A percentile compares a stretch with the other conserved stretches of the same genome.
Conservation (phyloP, 2,797 vertebrate species). For the Sebastes alutus region DNA sequence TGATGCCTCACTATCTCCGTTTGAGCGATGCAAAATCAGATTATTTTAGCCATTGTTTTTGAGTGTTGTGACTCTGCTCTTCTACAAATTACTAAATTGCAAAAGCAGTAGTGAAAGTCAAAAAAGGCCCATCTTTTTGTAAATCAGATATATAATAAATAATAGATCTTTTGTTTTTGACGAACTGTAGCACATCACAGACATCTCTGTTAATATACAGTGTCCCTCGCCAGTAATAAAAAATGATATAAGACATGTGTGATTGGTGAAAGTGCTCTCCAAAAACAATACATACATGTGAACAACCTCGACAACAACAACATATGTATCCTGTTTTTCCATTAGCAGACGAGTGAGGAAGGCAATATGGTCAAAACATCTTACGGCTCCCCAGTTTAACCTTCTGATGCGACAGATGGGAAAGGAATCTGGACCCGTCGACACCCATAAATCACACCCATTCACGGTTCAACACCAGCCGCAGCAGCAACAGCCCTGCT, state of each 20-base stretch:
- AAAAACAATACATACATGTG: not conserved
- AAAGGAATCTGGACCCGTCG: slow-evolving; percentile 40
- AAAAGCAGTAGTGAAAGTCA: not conserved
- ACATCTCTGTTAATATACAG: not conserved
- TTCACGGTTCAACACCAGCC: not conserved
- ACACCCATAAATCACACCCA: slow-evolving; percentile 36
- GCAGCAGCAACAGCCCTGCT: not conserved
- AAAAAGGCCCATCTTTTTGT: no score
- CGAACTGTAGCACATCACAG: not conserved
- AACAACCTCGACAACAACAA: not conserved
- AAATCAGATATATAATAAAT: no score
- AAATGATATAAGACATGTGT: not conserved
- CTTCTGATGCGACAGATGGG: slow-evolving; percentile 35
- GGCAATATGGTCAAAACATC: slow-evolving; percentile 9
- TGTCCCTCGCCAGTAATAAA: not conserved
- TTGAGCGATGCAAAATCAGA: not conserved
- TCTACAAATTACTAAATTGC: not conserved
- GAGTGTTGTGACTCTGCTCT: not conserved
- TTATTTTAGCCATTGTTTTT: not conserved
- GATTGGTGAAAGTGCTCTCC: not conserved
- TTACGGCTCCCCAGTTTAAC: slow-evolving; percentile 24
- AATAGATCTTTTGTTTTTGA: not conserved
- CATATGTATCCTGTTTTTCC: not conserved
- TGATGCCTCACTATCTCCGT: not conserved
- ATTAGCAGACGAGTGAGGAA: not conserved